These are phyloP conservation scores for Lasiurus cinereus DNA, from an alignment of 2,113 vertebrate species.

Conservation along the genomic window DNA sequence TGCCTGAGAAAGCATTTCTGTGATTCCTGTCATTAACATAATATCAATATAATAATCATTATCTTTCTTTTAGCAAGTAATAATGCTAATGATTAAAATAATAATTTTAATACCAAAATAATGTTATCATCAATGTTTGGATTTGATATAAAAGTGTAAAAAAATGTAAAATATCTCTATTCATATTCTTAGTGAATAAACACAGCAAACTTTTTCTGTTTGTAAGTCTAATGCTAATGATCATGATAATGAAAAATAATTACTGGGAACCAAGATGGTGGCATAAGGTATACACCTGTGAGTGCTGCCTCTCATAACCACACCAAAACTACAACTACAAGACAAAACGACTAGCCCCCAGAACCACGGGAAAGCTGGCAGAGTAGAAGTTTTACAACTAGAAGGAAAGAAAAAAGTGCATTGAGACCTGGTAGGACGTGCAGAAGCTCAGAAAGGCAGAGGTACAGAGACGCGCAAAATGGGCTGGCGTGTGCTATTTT, in stretches of 20 bases:
- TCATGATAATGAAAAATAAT: slow-evolving; percentile 2
- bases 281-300: too few relatives aligned
- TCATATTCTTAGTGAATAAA: slow-evolving; percentile 41
- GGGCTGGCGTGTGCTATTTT: too few relatives aligned
- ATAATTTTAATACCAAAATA: slow-evolving; percentile 46
- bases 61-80: slow-evolving; percentile 37
- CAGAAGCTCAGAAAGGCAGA: too few relatives aligned
- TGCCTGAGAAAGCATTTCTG: slow-evolving; percentile 15
- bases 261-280: background rate
- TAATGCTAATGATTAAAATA: slow-evolving; percentile 44
- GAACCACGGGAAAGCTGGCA: too few relatives aligned
- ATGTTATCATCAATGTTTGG: background rate
- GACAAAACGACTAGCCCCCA: too few relatives aligned
- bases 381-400: too few relatives aligned
- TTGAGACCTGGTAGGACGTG: too few relatives aligned
- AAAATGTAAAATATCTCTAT: slow-evolving; percentile 42
- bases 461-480: too few relatives aligned
- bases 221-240: background rate
- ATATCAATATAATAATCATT: background rate
- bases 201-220: background rate
- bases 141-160: slow-evolving; percentile 39
- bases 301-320: too few relatives aligned
- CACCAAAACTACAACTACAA: too few relatives aligned
- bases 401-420: too few relatives aligned
- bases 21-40: background rate